These are phyloP conservation scores for Temnothorax curvispinosus DNA, from an alignment of 1,140 invertebrate species.

Conservation along the genomic window DNA sequence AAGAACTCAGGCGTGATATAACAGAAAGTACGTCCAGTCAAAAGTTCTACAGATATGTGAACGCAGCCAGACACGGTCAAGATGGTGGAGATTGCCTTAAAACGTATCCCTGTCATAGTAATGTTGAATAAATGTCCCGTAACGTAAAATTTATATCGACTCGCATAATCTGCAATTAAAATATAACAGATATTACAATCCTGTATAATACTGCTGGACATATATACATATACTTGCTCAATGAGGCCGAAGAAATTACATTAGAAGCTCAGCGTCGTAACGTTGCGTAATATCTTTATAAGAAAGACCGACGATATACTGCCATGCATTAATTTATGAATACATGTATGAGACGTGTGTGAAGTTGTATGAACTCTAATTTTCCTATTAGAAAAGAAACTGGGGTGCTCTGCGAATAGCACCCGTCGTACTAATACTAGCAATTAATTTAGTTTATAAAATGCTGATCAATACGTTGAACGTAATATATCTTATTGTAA, in stretches of 20 bases:
- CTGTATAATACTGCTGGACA: neutral
- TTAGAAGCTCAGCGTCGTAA: neutral
- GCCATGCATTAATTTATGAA: conserved; percentile 42
- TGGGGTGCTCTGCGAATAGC: neutral
- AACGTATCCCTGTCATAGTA: conserved; percentile 90
- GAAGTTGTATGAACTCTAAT: neutral
- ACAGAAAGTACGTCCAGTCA: conserved; percentile 89
- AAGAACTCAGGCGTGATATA: conserved; percentile 89
- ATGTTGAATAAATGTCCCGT: conserved; percentile 80
- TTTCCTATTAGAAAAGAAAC: conserved; percentile 22
- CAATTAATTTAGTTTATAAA: conserved; percentile 33
- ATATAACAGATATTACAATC: neutral
- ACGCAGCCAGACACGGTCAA: conserved; percentile 93
- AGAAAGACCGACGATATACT: neutral
- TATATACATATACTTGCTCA: conserved; percentile 26
- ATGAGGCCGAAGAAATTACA: conserved; percentile 3
- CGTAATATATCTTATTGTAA: conserved; percentile 1
- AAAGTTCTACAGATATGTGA: conserved; percentile 92
- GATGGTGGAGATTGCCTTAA: conserved; percentile 91
- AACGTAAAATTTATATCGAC: neutral
- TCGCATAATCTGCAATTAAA: neutral
- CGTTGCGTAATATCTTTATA: neutral
- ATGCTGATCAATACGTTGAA: neutral
- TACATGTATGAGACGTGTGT: neutral
- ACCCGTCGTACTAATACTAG: neutral